A percentile compares a stretch with the other conserved stretches of the same genome.
These are phyloP conservation scores for Chrysemys picta DNA, from an alignment of 2,113 vertebrate species.

Conservation along the genomic window DNA sequence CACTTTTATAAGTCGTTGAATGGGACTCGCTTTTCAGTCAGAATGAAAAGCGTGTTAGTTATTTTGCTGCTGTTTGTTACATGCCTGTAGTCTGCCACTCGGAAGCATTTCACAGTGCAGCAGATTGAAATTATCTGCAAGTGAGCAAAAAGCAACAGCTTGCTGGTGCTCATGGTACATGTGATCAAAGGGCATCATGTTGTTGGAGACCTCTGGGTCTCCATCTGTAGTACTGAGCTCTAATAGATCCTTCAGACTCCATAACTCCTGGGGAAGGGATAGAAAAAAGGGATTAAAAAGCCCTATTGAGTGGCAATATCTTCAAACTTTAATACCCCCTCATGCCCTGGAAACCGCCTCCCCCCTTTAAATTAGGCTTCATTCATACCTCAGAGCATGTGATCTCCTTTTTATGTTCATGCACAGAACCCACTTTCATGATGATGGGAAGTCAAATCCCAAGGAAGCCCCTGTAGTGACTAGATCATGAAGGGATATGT, in stretches of 20 bases:
- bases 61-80: background rate
- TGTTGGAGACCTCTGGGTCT: background rate
- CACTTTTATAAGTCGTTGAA: background rate
- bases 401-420: background rate
- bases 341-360: background rate
- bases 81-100: background rate
- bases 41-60: background rate
- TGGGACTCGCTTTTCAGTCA: background rate
- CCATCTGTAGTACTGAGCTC: background rate
- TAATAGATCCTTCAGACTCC: background rate
- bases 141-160: background rate
- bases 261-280: background rate
- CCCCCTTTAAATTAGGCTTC: background rate
- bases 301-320: background rate
- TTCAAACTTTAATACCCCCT: background rate
- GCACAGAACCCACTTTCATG: background rate
- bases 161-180: background rate
- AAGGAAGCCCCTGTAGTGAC: background rate
- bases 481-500: background rate
- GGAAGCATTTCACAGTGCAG: background rate
- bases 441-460: background rate
- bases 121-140: background rate
- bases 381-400: background rate
- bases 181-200: background rate
- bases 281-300: background rate